These are phyloP conservation scores for Hipposideros larvatus DNA, from an alignment of 2,797 vertebrate genomes.

Conservation along the genomic window DNA sequence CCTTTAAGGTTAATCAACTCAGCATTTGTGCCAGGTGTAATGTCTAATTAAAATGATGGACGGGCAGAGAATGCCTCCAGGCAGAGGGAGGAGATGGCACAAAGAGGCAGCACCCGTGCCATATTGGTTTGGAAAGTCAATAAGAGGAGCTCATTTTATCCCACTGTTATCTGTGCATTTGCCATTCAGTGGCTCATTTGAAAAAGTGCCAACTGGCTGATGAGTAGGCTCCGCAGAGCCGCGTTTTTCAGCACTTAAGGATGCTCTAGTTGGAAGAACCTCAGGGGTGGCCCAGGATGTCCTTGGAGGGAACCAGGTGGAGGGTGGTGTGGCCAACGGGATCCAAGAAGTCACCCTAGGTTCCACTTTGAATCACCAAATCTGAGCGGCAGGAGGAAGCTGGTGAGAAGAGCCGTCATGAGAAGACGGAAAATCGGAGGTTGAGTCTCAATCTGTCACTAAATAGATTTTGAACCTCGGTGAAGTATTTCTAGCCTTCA, in stretches of 20 bases:
- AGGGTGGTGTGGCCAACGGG: not conserved
- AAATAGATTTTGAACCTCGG: not conserved
- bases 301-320: not conserved
- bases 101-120: slow-evolving; percentile 86
- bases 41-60: slow-evolving; percentile 92
- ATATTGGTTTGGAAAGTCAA: slow-evolving; percentile 92
- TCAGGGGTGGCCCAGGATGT: not conserved
- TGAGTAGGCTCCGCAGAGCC: slow-evolving; percentile 68
- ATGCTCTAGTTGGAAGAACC: slow-evolving; percentile 32
- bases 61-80: slow-evolving; percentile 85
- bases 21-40: slow-evolving; percentile 91
- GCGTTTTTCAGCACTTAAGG: slow-evolving; percentile 75
- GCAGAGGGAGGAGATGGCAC: slow-evolving; percentile 89
- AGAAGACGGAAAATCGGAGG: not conserved
- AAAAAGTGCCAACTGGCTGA: slow-evolving; percentile 87
- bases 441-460: not conserved
- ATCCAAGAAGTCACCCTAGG: not conserved
- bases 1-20: slow-evolving; percentile 92
- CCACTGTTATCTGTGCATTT: slow-evolving; percentile 87
- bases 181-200: slow-evolving; percentile 87
- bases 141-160: slow-evolving; percentile 90
- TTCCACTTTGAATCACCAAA: not conserved
- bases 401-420: not conserved
- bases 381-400: not conserved
- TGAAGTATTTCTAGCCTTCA: not conserved